These are phyloP conservation scores for Drosophila guanche DNA, from an alignment of 1,140 invertebrate genomes.

Conservation along the genomic window DNA sequence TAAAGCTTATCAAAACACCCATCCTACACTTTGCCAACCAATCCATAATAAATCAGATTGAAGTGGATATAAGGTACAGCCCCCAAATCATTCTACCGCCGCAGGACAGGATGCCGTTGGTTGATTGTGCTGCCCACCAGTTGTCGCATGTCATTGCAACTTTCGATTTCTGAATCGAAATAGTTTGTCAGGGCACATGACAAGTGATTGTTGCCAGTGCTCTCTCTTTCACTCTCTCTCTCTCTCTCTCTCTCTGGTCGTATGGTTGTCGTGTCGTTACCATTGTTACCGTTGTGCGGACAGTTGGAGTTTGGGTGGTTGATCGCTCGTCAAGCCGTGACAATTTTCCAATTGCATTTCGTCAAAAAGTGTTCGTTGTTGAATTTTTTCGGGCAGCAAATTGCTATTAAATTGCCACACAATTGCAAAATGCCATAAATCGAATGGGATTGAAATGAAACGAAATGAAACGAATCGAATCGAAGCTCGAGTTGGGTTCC, in stretches of 20 bases:
- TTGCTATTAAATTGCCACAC: slow-evolving; percentile 79
- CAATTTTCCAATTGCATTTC: slow-evolving; percentile 77
- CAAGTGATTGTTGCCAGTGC: slow-evolving; percentile 14
- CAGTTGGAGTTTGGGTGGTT: slow-evolving; percentile 19
- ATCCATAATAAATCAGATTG: no score
- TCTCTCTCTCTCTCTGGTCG: no score
- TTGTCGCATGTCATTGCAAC: slow-evolving; percentile 8
- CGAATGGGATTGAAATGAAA: slow-evolving; percentile 67
- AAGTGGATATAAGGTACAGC: no score
- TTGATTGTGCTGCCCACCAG: no score
- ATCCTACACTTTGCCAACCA: not conserved
- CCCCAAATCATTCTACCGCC: no score
- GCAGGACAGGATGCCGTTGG: no score
- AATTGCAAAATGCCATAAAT: slow-evolving; percentile 77
- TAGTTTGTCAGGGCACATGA: slow-evolving; percentile 10
- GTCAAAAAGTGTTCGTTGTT: slow-evolving; percentile 66
- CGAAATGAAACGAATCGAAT: slow-evolving; percentile 61
- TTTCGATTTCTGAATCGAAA: slow-evolving; percentile 46
- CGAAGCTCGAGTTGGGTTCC: slow-evolving; percentile 19
- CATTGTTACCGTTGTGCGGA: slow-evolving; percentile 59
- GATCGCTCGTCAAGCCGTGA: slow-evolving; percentile 47
- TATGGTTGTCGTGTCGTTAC: slow-evolving; percentile 26
- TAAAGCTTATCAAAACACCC: slow-evolving; percentile 1
- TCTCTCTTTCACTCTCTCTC: no score
- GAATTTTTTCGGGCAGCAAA: slow-evolving; percentile 60